Percentiles rank a stretch among this genome's conserved stretches.
phyloP scores from a whole-genome alignment of 2,113 vertebrate species.

The Pipa parva region DNA sequence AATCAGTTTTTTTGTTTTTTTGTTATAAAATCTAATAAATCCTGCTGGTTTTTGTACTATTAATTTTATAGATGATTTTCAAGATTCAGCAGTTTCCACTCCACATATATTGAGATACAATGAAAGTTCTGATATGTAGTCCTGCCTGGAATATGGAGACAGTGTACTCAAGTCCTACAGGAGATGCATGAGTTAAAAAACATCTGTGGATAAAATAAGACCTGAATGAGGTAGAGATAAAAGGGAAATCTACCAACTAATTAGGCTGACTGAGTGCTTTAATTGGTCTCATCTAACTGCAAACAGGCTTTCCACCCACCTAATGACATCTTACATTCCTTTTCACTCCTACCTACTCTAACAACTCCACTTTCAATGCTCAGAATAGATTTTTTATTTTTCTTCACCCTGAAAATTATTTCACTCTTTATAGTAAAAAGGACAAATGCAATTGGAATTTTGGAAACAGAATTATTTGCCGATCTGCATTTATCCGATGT shows the following conservation, averaged over 20 bases:
- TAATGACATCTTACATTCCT: constrained; percentile 22
- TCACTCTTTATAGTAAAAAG: too few relatives aligned
- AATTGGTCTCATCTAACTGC: constrained; percentile 36
- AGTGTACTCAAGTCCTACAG: background rate
- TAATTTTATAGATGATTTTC: too few relatives aligned
- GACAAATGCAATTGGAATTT: too few relatives aligned
- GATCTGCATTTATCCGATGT: too few relatives aligned
- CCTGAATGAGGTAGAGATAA: constrained; percentile 33
- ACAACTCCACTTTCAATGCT: background rate
- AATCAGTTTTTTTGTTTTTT: too few relatives aligned
- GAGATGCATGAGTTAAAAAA: constrained; percentile 35
- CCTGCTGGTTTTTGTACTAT: too few relatives aligned
- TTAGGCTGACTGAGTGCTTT: constrained; percentile 40
- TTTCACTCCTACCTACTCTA: constrained; percentile 17
- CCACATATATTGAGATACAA: background rate
- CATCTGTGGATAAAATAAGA: constrained; percentile 37
- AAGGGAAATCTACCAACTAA: constrained; percentile 39
- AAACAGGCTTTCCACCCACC: constrained; percentile 36
- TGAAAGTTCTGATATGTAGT: background rate
- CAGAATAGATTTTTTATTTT: background rate
- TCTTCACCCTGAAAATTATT: too few relatives aligned
- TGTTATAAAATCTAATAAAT: too few relatives aligned
- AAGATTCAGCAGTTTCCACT: too few relatives aligned
- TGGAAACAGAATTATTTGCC: too few relatives aligned
- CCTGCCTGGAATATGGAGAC: background rate